These are phyloP conservation scores for Antheraea assamensis DNA, from an alignment of 2,888 invertebrate species.

Conservation along the genomic window DNA sequence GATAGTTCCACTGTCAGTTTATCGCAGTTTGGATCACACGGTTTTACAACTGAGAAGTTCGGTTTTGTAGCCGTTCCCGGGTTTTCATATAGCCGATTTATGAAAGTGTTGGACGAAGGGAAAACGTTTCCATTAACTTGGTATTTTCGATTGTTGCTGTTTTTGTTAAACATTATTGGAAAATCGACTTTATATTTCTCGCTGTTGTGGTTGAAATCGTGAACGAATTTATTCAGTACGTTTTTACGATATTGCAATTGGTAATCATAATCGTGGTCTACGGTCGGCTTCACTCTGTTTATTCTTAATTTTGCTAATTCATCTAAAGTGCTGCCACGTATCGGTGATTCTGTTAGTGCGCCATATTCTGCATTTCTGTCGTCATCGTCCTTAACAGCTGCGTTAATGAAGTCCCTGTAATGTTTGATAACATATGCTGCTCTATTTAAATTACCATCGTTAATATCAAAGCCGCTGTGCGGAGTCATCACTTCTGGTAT, in stretches of 20 bases:
- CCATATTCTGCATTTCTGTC: conserved; percentile 45
- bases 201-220: conserved; percentile 68
- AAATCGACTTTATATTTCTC: conserved; percentile 65
- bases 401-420: conserved; percentile 61
- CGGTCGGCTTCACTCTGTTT: conserved; percentile 30
- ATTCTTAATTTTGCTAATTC: conserved; percentile 33
- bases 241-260: conserved; percentile 60
- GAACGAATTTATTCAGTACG: conserved; percentile 60
- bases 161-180: conserved; percentile 67
- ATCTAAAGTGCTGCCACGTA: conserved; percentile 34
- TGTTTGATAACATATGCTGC: conserved; percentile 64
- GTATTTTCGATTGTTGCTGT: conserved; percentile 53
- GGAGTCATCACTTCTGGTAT: conserved; percentile 35
- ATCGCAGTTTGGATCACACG: conserved; percentile 58
- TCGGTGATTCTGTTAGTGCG: conserved; percentile 42
- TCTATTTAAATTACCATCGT: conserved; percentile 52
- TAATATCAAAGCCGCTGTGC: conserved; percentile 33
- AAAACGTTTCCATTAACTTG: conserved; percentile 43
- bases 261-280: conserved; percentile 58
- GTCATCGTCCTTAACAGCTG: conserved; percentile 54
- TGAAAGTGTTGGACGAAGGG: conserved; percentile 61
- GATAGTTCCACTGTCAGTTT: conserved; percentile 61
- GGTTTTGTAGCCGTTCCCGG: conserved; percentile 30
- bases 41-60: conserved; percentile 27
- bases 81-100: conserved; percentile 50